Base-by-base conservation (phyloP, 2,888 invertebrate genomes). In the Ornithoptera alexandrae region DNA sequence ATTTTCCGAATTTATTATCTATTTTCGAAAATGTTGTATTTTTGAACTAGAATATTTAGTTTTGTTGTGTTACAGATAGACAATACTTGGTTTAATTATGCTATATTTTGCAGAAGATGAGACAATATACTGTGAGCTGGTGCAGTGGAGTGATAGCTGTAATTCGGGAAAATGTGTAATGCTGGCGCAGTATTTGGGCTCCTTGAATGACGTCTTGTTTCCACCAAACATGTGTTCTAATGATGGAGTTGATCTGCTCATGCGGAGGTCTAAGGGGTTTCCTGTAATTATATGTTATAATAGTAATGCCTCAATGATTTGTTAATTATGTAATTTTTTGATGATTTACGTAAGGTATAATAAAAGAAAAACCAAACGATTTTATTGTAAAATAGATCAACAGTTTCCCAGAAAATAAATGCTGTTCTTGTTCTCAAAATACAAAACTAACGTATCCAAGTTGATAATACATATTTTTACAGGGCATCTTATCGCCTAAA, bases 401-500 rank as follows among this genome's bases (percentile, higher is more conserved):
- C 15, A 5, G 1, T 50, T 15, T 50, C 46, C 15, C 15, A 46
- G 8, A 46, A 46, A 6, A 46, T 46, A 46, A 7, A 8, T 46
- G 30, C 30, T 30, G 30, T 30, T 30, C 30, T 30, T 30, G 30
- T 15, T 15, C 15, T 10, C 46, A 46, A 15, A 15, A 57, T 20
- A 57, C n/a, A 57, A 20, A 57, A 57, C 8, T 7, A 39, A 8
- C 39, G 6, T 39, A 39, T 10, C 39, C 39, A 39, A 20, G 5
- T 7, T 57, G 5, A 20, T 57, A 57, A 5, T 57, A 20, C 20
- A 1, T 20, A 20, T 20, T 63, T 76, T 79, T 83, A 15, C 77
- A 95, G 95, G 96, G 96, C 63, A 95, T 95, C 60, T 87, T 96
- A 62, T 94, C 95, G 2, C 96, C 96, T 0, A 96, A 96, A 89